Evolutionary conservation across 2,797 vertebrate species (phyloP).

Genomic region (Melanotaenia parkinsoni): DNA sequence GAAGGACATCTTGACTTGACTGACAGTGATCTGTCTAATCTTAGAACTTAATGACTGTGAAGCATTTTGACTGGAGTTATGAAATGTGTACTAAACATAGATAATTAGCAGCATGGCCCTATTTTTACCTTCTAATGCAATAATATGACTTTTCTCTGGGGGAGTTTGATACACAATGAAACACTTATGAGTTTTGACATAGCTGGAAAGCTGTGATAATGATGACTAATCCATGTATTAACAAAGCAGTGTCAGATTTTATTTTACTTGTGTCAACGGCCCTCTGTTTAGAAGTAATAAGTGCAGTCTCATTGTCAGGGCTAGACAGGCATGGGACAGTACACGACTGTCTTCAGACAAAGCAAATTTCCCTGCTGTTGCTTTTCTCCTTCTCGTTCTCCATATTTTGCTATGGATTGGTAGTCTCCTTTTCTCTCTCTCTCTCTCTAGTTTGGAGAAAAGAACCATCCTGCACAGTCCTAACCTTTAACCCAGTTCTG

Average conservation of each 20-base stretch:
- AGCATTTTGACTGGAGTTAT: not conserved
- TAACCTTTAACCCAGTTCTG: slow-evolving; percentile 71
- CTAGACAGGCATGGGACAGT: slow-evolving; percentile 61
- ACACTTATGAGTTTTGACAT: slow-evolving; percentile 18
- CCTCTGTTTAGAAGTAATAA: slow-evolving; percentile 32
- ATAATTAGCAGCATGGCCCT: not conserved
- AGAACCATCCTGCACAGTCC: slow-evolving; percentile 27
- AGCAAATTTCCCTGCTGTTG: slow-evolving; percentile 47
- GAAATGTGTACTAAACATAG: slow-evolving; percentile 2
- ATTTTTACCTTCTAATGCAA: not conserved
- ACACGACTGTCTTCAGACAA: slow-evolving; percentile 60
- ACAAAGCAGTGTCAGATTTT: slow-evolving; percentile 39
- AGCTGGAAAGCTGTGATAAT: slow-evolving; percentile 17
- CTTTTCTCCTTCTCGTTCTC: slow-evolving; percentile 21
- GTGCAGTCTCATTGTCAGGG: slow-evolving; percentile 61
- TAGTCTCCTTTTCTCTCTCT: slow-evolving; percentile 5
- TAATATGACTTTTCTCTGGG: not conserved
- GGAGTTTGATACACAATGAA: slow-evolving; percentile 14
- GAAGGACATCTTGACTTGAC: not conserved
- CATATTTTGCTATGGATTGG: slow-evolving; percentile 46
- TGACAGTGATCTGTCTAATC: not conserved
- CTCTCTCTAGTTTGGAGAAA: slow-evolving; percentile 11
- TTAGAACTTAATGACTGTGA: not conserved
- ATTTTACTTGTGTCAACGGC: slow-evolving; percentile 31
- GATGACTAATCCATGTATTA: slow-evolving; percentile 27